Conservation (phyloP, 2,888 invertebrate species). For the Tuberolachnus salignus region DNA sequence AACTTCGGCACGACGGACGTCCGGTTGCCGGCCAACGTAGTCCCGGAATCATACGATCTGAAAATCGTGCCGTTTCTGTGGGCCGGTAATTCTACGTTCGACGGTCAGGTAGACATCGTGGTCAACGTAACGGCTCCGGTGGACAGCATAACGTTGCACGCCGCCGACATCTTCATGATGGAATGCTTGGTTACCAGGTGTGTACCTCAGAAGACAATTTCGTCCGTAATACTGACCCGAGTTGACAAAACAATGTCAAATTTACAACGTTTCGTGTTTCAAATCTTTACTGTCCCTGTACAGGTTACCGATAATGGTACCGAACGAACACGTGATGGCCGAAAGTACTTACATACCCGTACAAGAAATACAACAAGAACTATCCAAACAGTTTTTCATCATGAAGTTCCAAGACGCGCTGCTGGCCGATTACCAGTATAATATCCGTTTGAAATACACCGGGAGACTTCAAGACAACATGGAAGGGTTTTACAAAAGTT, state of each 20-base stretch:
- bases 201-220: background rate
- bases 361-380: slow-evolving; percentile 65
- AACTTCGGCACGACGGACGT: slow-evolving; percentile 65
- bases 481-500: slow-evolving; percentile 75
- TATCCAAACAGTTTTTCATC: slow-evolving; percentile 70
- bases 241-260: too few relatives aligned
- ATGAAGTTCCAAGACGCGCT: slow-evolving; percentile 66
- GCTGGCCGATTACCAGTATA: slow-evolving; percentile 65
- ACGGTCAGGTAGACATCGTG: slow-evolving; percentile 65
- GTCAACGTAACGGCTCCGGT: slow-evolving; percentile 66
- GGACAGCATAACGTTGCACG: slow-evolving; percentile 71
- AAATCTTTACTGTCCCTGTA: too few relatives aligned
- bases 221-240: too few relatives aligned
- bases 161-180: slow-evolving; percentile 68
- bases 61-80: slow-evolving; percentile 75
- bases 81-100: slow-evolving; percentile 79
- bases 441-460: slow-evolving; percentile 68
- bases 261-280: too few relatives aligned
- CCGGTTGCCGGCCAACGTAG: slow-evolving; percentile 72
- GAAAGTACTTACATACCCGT: slow-evolving; percentile 67
- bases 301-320: slow-evolving; percentile 54
- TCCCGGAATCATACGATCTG: slow-evolving; percentile 74
- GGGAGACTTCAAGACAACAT: slow-evolving; percentile 70
- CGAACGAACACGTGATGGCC: slow-evolving; percentile 53
- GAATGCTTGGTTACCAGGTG: slow-evolving; percentile 61